Conservation (phyloP, 2,113 vertebrate genomes). For the Labeo catla region DNA sequence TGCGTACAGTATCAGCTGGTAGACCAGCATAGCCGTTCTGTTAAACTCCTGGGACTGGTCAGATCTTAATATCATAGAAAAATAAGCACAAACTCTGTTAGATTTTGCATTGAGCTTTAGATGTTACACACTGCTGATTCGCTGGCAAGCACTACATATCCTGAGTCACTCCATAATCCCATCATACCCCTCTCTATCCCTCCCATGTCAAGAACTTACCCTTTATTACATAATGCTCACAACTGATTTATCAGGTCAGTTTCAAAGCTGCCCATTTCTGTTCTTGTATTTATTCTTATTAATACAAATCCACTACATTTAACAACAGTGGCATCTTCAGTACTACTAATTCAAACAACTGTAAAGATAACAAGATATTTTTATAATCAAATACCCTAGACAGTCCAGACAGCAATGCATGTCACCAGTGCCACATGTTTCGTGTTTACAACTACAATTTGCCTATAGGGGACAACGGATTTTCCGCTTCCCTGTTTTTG, state of each 20-base stretch:
- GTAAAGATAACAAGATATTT: background rate
- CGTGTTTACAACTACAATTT: background rate
- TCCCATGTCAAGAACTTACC: conserved; percentile 63
- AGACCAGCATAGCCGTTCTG: background rate
- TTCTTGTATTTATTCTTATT: background rate
- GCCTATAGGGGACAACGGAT: background rate
- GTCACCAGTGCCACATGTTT: background rate
- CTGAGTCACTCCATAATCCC: conserved; percentile 63
- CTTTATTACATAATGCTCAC: conserved; percentile 66
- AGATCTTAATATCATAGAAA: background rate
- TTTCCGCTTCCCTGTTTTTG: background rate
- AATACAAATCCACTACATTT: background rate
- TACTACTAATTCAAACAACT: background rate
- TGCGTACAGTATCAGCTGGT: background rate
- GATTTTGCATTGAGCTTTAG: background rate
- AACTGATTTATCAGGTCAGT: conserved; percentile 39
- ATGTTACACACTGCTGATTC: background rate
- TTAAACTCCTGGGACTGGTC: background rate
- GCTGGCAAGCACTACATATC: background rate
- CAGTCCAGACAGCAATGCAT: background rate
- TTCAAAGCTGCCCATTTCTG: background rate
- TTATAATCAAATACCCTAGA: background rate
- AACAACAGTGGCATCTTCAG: background rate
- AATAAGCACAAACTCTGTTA: background rate
- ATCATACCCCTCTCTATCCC: conserved; percentile 63